Evolutionary conservation across 2,888 invertebrate genomes (phyloP).

Genomic region (Aricia artaxerxes): DNA sequence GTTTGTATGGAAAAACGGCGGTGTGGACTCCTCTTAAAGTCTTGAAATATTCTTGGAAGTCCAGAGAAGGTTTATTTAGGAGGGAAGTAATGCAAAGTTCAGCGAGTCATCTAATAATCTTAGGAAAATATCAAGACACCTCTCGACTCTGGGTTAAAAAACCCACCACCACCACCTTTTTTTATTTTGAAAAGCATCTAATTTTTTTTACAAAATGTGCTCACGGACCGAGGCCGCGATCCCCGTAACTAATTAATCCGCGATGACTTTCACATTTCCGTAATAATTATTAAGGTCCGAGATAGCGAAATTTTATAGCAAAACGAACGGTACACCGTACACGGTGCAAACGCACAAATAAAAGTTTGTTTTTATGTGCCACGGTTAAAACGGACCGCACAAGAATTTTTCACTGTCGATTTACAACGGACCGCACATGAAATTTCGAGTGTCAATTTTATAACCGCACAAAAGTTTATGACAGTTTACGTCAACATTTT

Average conservation of each 20-base stretch:
- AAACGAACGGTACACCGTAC: constrained; percentile 4
- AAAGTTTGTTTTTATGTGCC: constrained; percentile 10
- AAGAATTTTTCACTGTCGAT: not conserved
- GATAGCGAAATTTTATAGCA: constrained; percentile 9
- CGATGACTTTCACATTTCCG: constrained; percentile 21
- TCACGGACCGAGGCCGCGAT: not conserved
- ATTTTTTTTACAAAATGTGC: not conserved
- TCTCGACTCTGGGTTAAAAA: too few relatives aligned
- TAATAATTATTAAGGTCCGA: not conserved
- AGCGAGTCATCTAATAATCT: too few relatives aligned
- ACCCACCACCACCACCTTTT: too few relatives aligned
- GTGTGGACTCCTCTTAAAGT: too few relatives aligned
- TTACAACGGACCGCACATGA: not conserved
- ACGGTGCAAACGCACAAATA: not conserved
- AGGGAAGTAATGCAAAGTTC: too few relatives aligned
- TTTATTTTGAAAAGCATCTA: not conserved
- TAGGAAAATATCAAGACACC: too few relatives aligned
- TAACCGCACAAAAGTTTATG: not conserved
- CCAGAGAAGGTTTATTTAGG: too few relatives aligned
- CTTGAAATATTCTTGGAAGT: too few relatives aligned
- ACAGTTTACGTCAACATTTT: not conserved
- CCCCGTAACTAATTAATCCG: not conserved
- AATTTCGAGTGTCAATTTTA: not conserved
- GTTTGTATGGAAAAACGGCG: too few relatives aligned
- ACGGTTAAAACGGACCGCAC: not conserved